Evolutionary conservation across 2,888 invertebrate genomes (phyloP), one percentile per base, ranked within the genome.

Genomic region (Linnaemya tessellans): DNA sequence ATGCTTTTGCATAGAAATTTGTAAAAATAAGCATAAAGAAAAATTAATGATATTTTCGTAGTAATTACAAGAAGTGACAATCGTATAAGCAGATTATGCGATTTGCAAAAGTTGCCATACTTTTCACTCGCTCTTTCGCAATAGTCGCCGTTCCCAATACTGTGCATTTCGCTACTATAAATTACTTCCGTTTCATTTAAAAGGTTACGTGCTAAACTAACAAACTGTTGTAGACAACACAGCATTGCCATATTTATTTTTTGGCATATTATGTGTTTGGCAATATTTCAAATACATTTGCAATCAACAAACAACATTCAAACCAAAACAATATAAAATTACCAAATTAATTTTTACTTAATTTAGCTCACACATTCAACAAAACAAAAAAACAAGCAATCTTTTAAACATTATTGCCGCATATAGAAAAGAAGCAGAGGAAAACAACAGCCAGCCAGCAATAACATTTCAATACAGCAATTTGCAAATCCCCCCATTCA

Each of bases 201-300:
- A 51, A 7, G 11, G 11, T 49, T 30, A 25, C 13, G 51, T 15
- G 35, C 38, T 35, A 35, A 68, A 13, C 11, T 41, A 41, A 68
- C 67, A 51, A 68, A 35, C 49, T 30, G 13, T 41, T 41, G 11
- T 13, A 41, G 11, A 41, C 1, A 10, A 41, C 41, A 11, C 15
- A n/a, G n/a, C 9, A 46, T 25, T 65, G 15, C 46, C 46, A 65
- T 25, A 25, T 38, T 38, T 3, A 56, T 25, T 22, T 25, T 18
- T n/a, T 49, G 3, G 1, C 43, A 56, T 25, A 38, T 60, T 15
- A 51, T 18, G 10, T 22, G 51, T 78, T 80, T 71, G 54, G 46
- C 62, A 71, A 80, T 46, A 56, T 64, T 71, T 64, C n/a, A 71
- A 79, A 64, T 62, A 18, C 15, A 46, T 13, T 18, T 49, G 7